Evolutionary conservation across 2,113 vertebrate species (phyloP), one percentile per base, ranked within the genome.

Genomic region (Butastur rufipennis): DNA sequence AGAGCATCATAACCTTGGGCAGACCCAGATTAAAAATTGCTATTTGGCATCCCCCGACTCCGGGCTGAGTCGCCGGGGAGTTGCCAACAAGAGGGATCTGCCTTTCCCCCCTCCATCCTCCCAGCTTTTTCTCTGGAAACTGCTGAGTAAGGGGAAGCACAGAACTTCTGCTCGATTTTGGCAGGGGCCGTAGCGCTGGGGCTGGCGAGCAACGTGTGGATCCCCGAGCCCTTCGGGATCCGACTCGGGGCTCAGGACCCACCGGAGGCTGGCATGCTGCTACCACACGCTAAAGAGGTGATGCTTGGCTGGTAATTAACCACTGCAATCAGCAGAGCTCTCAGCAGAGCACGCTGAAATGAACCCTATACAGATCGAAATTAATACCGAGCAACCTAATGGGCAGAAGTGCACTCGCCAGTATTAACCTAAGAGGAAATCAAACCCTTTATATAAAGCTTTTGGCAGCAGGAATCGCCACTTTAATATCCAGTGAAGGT

Each of bases 341-440:
- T 95, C 92, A 58, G 93, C 90, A 95, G 88, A 93, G 73, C 88
- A 47, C 0, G 25, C 91, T 68, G 82, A 31, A 89, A 91, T 48
- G 83, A 96, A 95, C 94, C 81, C 73, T 95, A 83, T 23, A 27
- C 88, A 74, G 83, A 72, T 48, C 31, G 73, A 95, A 96, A 97
- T 95, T 77, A 97, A 91, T 93, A 67, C 79, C 0, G 5, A 95
- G 92, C 80, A 81, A 62, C 74, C 73, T 94, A 86, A 94, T 56
- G 83, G 91, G 83, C 81, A 96, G 91, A 67, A 85, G 86, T 53
- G 87, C 50, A 4, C 67, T 82, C 5, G 3, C 84, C 55, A 58
- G 91, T 75, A 73, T 94, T 87, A 93, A 93, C 87, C 78, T 10
- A 66, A 12, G 66, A 85, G 47, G 78, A 95, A 94, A 94, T 88